Evolutionary conservation across 2,113 vertebrate species (phyloP), one percentile per base, ranked within the genome.

Genomic region (Caranx melampygus): DNA sequence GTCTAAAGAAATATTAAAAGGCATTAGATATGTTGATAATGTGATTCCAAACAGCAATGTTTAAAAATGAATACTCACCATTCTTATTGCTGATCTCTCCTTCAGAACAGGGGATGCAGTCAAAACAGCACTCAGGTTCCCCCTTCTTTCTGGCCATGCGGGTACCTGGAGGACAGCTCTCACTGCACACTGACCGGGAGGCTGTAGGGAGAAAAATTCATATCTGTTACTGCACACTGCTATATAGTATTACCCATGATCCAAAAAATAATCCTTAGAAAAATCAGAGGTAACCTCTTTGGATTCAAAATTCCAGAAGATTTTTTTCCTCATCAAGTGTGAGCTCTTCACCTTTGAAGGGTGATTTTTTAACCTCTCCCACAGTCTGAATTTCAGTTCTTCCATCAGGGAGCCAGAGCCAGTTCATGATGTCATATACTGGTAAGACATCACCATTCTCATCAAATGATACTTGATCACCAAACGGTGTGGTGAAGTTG

Each of bases 391-490:
- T 49, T 58, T 84, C 69, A 0, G 64, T 82, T 10, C 42, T 79
- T 45, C 92, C 93, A 62, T 92, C 86, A 10, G 83, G 72, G 45
- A 84, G 87, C 84, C 70, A 82, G 60, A 86, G 45, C 94, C 94
- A 95, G 84, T 94, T 95, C 90, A 95, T 83, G 13, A 95, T 61
- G 59, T 94, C 94, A 59, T 94, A 95, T 13, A 94, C 88, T 64
- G 92, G 91, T 57, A 93, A 58, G 5, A 84, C 93, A 84, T 95
- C 91, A 4, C 94, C 94, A 54, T 94, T 93, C 15, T 92, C 71
- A 66, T 94, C 92, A 86, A 95, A 94, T 14, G 88, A 92, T 9
- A 94, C 91, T 37, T 83, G 82, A 69, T 95, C 94, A 34, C 93
- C 94, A 78, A 86, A 93, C 3, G 81, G 55, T 70, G 93, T 93